A percentile compares a stretch with the other conserved stretches of the same genome.
Evolutionary conservation across 2,888 invertebrate species (phyloP).

Genomic region (Zele albiditarsus): DNA sequence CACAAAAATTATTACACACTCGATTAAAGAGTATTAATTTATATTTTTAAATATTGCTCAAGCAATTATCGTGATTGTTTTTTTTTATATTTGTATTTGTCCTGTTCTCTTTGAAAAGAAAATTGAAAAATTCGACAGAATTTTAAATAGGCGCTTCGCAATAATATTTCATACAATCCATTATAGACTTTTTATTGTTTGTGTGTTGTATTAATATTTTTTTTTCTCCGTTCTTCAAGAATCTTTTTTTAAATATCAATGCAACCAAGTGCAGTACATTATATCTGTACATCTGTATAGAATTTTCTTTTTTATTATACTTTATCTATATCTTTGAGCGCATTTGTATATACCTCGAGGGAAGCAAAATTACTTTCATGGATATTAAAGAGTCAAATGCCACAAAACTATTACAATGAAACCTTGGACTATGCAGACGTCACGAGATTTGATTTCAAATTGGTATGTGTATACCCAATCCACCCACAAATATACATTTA

Average conservation of each 20-base stretch:
- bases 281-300: background rate
- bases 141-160: background rate
- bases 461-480: background rate
- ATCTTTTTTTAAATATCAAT: background rate
- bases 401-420: slow-evolving; percentile 20
- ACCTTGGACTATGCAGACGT: slow-evolving; percentile 15
- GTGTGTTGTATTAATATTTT: background rate
- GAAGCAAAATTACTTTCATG: background rate
- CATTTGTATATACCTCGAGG: background rate
- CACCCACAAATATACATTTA: background rate
- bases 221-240: background rate
- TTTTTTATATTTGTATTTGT: background rate
- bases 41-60: background rate
- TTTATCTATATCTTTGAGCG: background rate
- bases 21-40: background rate
- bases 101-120: background rate
- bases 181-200: background rate
- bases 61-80: background rate
- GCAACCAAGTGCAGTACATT: background rate
- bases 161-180: background rate
- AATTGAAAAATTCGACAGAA: background rate
- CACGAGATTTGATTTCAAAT: slow-evolving; percentile 15
- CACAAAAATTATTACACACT: background rate
- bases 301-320: background rate
- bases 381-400: slow-evolving; percentile 10